Evolutionary conservation across 1,140 invertebrate genomes (phyloP), one percentile per base, ranked within the genome.

Genomic region (Sweltsa coloradensis): DNA sequence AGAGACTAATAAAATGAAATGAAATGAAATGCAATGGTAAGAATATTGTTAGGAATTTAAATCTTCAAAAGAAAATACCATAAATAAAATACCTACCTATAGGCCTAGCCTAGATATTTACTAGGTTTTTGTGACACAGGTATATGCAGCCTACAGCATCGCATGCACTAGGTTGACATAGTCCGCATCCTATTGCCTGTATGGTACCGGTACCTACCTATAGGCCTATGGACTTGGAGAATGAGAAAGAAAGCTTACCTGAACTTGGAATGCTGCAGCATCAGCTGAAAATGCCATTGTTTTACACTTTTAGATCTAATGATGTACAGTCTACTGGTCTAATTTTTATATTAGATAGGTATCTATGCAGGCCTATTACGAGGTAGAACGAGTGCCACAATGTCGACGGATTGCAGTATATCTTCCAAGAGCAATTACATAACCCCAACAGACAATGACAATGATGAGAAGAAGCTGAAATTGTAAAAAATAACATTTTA

Each of bases 231-330:
- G n/a, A 14, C 39, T 13, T 2, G 21, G 39, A 40, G 2, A 19
- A 11, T 49, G n/a, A 16, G 29, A 34, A 42, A 43, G 58, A 34
- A 14, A 51, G 39, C 50, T 53, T 63, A 76, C 74, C 62, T 77
- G 78, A 39, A 84, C 81, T 71, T 84, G 83, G 55, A 80, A 76
- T 2, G 82, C 82, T 6, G 83, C 83, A 39, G 64, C 74, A 61
- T 89, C 84, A 42, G 81, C 77, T 34, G 81, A 81, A 45, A 84
- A 74, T 22, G 81, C 78, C 83, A 85, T 85, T 54, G 57, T 70
- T 54, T 40, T 11, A 34, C 11, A 44, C 41, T 40, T 21, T 21
- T 6, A 11, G 9, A n/a, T n/a, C n/a, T n/a, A n/a, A n/a, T n/a
- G n/a, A 42, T 11, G 21, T 34, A 45, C 4, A 13, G 29, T 1